Percentiles rank a stretch among this genome's conserved stretches.
These are phyloP conservation scores for Agapostemon virescens DNA, from an alignment of 2,888 invertebrate genomes.

Conservation along the genomic window DNA sequence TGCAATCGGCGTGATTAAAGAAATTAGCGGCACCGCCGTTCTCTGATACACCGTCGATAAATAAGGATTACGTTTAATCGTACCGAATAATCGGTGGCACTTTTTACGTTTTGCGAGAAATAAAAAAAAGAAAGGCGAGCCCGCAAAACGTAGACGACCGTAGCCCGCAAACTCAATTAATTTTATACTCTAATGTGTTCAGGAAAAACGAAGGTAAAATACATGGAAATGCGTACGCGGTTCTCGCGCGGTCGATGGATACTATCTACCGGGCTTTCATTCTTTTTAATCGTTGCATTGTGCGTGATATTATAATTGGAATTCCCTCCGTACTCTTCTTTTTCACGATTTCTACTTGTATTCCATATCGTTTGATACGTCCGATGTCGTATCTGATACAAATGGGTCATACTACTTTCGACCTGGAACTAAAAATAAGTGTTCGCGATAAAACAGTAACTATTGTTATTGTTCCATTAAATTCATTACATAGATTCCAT, in stretches of 20 bases:
- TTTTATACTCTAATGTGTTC: conserved; percentile 15
- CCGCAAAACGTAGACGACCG: conserved; percentile 18
- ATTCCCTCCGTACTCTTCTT: not conserved
- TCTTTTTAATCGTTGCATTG: conserved; percentile 4
- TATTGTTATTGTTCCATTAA: not conserved
- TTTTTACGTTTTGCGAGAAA: conserved; percentile 40
- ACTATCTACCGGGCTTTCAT: not conserved
- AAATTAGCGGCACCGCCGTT: conserved; percentile 56
- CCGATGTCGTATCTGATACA: not conserved
- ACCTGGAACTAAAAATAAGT: not conserved
- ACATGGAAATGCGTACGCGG: conserved; percentile 1
- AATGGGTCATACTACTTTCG: not conserved
- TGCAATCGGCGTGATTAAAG: conserved; percentile 53
- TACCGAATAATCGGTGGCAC: conserved; percentile 45
- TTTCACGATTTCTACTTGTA: not conserved
- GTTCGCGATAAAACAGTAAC: not conserved
- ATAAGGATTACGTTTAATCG: conserved; percentile 70
- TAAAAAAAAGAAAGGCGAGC: not conserved
- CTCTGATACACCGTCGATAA: conserved; percentile 54
- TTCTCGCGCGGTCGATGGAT: not conserved
- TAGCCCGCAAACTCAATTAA: conserved; percentile 45
- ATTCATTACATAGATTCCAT: not conserved
- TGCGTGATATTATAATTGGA: conserved; percentile 6
- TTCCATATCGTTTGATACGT: not conserved
- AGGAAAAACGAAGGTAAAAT: conserved; percentile 6